These are phyloP conservation scores for Chaenocephalus aceratus DNA, from an alignment of 2,113 vertebrate species.

Conservation along the genomic window DNA sequence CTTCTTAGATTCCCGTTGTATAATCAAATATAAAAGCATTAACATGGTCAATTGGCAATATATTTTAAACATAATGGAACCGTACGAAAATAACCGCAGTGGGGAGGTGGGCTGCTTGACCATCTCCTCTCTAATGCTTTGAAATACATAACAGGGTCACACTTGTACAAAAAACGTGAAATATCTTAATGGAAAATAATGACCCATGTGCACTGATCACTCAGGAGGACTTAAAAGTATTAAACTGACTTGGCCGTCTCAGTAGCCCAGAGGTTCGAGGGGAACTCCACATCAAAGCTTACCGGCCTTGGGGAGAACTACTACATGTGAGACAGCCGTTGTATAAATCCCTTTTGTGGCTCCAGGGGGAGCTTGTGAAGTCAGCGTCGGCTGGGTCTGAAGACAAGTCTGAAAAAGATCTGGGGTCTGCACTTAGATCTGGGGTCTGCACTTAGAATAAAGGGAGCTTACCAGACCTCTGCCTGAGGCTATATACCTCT, in stretches of 20 bases:
- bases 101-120: background rate
- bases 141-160: background rate
- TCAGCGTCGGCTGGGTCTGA: background rate
- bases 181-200: background rate
- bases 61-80: background rate
- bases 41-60: background rate
- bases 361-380: background rate
- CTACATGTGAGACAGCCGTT: background rate
- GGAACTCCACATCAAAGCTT: background rate
- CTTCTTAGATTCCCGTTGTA: background rate
- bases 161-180: background rate
- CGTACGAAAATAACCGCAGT: background rate
- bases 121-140: background rate
- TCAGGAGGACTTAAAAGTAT: background rate
- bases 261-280: background rate
- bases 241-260: background rate
- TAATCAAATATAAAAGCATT: background rate
- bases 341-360: conserved; percentile 1
- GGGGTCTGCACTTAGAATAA: background rate
- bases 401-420: background rate
- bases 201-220: background rate
- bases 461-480: background rate
- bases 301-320: background rate
- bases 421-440: background rate
- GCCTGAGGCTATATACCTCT: background rate